Conservation (phyloP, 23 tunicate genomes). For the Diplosoma virens region DNA sequence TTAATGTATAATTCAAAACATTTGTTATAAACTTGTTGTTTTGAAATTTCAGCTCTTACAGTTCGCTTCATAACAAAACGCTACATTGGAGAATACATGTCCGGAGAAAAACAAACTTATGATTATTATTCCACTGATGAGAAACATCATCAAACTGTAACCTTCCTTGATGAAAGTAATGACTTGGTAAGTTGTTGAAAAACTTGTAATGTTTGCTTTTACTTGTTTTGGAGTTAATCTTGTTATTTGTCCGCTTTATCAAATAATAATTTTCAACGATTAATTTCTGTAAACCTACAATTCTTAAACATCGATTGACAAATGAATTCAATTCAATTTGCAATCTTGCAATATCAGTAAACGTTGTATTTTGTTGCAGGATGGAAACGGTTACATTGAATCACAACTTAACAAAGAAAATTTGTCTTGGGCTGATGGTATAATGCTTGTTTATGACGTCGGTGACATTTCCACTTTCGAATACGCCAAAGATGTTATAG, state of each 20-base stretch:
- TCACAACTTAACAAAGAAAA: conserved; percentile 22
- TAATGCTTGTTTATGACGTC: conserved; percentile 42
- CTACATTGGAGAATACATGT: conserved; percentile 49
- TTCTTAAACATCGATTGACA: too few relatives aligned
- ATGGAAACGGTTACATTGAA: neutral
- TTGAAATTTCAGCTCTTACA: conserved; percentile 36
- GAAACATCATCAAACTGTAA: conserved; percentile 12
- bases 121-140: neutral
- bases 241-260: too few relatives aligned
- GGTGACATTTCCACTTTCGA: conserved; percentile 17
- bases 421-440: conserved; percentile 44
- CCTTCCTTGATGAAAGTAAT: conserved; percentile 36
- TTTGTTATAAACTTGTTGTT: too few relatives aligned
- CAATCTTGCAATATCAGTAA: neutral
- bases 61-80: conserved; percentile 38
- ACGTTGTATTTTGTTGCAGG: neutral
- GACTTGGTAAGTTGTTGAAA: conserved; percentile 12
- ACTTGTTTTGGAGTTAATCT: too few relatives aligned
- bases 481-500: conserved; percentile 23
- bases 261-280: too few relatives aligned
- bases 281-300: too few relatives aligned
- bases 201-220: too few relatives aligned
- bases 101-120: conserved; percentile 40
- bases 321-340: too few relatives aligned
- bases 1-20: too few relatives aligned